A percentile compares a stretch with the other conserved stretches of the same genome.
Conservation (phyloP, 2,888 invertebrate species). For the Clivina fossor region DNA sequence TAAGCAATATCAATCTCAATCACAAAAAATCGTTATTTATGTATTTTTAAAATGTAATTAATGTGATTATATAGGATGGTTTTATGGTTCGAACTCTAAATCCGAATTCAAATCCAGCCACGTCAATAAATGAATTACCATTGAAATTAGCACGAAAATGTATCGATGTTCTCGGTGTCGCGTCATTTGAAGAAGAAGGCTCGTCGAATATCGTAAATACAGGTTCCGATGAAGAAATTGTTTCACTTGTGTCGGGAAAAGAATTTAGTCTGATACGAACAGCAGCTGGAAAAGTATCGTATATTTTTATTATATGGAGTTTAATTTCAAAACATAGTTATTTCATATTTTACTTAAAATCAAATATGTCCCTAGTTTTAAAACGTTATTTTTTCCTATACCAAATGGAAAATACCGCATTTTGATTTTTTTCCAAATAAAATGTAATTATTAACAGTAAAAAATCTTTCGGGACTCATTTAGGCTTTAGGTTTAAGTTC, state of each 20-base stretch:
- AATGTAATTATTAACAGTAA: no score
- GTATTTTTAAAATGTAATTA: slow-evolving; percentile 14
- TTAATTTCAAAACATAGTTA: no score
- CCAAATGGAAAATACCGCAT: no score
- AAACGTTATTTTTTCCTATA: no score
- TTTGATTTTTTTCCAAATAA: no score
- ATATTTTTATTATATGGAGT: no score
- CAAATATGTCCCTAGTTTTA: no score
- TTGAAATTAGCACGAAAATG: slow-evolving; percentile 78
- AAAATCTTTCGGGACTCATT: no score
- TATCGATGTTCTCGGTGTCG: slow-evolving; percentile 73
- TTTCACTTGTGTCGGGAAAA: slow-evolving; percentile 79
- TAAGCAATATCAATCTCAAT: slow-evolving; percentile 31
- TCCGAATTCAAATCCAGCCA: slow-evolving; percentile 61
- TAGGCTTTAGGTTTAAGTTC: no score
- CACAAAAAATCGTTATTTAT: slow-evolving; percentile 7
- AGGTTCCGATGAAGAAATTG: slow-evolving; percentile 73
- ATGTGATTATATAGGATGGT: slow-evolving; percentile 64
- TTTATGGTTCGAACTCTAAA: slow-evolving; percentile 76
- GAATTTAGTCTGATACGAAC: slow-evolving; percentile 87
- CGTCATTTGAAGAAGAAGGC: slow-evolving; percentile 70
- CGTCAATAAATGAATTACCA: slow-evolving; percentile 66
- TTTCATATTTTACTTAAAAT: no score
- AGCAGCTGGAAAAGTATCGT: slow-evolving; percentile 78
- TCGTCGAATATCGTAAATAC: slow-evolving; percentile 48